Base-by-base conservation (phyloP, 2,888 invertebrate species). In the Lordiphosa fenestrarum region DNA sequence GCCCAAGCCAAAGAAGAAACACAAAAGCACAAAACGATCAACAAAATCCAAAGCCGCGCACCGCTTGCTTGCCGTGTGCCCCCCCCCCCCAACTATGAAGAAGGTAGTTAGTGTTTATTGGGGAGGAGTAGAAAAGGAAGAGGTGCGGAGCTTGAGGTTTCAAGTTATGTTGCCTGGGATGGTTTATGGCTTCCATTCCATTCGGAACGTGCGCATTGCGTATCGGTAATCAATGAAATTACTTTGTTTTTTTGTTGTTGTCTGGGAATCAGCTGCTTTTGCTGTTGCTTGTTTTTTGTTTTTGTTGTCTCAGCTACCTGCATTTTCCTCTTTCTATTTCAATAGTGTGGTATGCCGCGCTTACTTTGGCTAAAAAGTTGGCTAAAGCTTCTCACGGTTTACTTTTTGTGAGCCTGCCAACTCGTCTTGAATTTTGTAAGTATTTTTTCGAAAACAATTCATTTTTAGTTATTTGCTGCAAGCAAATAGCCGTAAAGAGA, bases 361-460 rank as follows among this genome's bases (percentile, higher is more conserved):
- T 63, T 68, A 69, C 66, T 71, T 80, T 81, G 68, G 74, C 73
- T 78, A 66, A 63, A 66, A 73, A 69, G 71, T 78, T 37, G 25
- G 37, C 69, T 66, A 44, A 55, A 69, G 73, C 85, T 87, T 87
- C 87, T 87, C 87, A 87, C 87, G 87, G 87, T 87, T 87, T 87
- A 87, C 87, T 87, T 87, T 82, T 80, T 64, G 62, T 56, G 62
- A 57, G 63, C 61, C 56, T 69, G 61, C 70, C 72, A 70, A 76
- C 78, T 66, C 71, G 67, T 56, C 37, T 54, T 40, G 10, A 25
- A 42, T 30, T 30, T 25, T 25, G 6, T 2, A 25, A 25, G 30
- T 37, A 42, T 21, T 13, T 13, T 35, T 33, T 62, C 15, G 7
- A 13, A 10, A 38, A 23, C 44, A 48, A 53, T 54, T 40, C 40